Evolutionary conservation across 2,113 vertebrate genomes (phyloP), one percentile per base, ranked within the genome.

Genomic region (Ranitomeya variabilis): DNA sequence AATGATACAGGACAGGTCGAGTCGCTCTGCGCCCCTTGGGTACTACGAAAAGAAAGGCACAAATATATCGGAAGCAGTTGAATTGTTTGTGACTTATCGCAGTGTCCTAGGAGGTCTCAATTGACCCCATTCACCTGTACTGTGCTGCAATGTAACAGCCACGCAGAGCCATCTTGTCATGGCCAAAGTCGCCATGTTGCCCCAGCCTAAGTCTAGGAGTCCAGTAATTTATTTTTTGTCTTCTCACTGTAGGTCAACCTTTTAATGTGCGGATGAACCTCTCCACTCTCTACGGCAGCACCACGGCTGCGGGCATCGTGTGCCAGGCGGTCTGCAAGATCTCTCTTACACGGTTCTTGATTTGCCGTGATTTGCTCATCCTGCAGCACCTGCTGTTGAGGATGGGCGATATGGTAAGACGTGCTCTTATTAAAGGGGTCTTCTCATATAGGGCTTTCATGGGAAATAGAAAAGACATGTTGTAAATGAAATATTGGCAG

Each of bases 331-430:
- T 97, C 0, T 92, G 92, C 83, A 97, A 96, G 90, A 93, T 96
- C 52, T 94, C 96, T 90, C 93, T 93, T 37, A 95, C 96, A 19
- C 94, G 98, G 6, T 96, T 96, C 21, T 93, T 96, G 10, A 95
- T 99, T 92, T 98, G 97, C 87, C 91, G 98, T 87, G 98, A 99
- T 93, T 94, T 99, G 86, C 91, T 99, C 80, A 94, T 99, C 90
- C 95, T 99, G 80, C 97, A 98, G 89, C 97, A 99, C 85, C 95
- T 98, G 0, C 92, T 97, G 89, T 93, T 98, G 88, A 94, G 95
- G 18, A 94, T 97, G 0, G 95, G 96, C 54, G 96, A 97, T 90
- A 94, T 95, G 0, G 98, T 99, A 92, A 18, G 26, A 14, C 52
- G 18, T 76, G 21, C 19, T 23, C 6, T 26, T 19, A 2, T 37